Percentiles rank a stretch among this genome's conserved stretches.
Evolutionary conservation across 1,140 invertebrate species (phyloP).

Genomic region (Euura lappo): DNA sequence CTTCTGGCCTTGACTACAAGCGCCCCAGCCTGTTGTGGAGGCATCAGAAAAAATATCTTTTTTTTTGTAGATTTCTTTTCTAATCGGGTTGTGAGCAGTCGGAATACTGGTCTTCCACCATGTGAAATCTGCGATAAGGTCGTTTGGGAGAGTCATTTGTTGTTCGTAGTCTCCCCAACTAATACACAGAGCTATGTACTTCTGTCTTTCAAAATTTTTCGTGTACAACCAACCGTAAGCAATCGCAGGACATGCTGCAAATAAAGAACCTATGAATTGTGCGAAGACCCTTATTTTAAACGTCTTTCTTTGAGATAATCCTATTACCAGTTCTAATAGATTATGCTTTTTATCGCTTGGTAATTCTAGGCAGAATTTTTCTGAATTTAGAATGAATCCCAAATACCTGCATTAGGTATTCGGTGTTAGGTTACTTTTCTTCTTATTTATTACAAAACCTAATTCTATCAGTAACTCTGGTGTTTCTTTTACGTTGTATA

Average conservation of each 20-base stretch:
- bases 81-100: slow-evolving; percentile 13
- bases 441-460: slow-evolving; percentile 21
- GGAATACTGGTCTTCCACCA: slow-evolving; percentile 17
- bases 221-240: slow-evolving; percentile 12
- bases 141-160: background rate
- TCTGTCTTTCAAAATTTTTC: slow-evolving; percentile 14
- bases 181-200: slow-evolving; percentile 17
- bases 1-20: background rate
- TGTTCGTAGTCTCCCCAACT: slow-evolving; percentile 11
- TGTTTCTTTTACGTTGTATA: background rate
- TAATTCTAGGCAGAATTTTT: background rate
- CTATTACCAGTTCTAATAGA: background rate
- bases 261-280: slow-evolving; percentile 16
- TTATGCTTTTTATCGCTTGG: background rate
- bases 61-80: slow-evolving; percentile 5
- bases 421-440: slow-evolving; percentile 17
- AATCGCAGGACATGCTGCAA: slow-evolving; percentile 14
- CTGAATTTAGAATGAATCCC: slow-evolving; percentile 16
- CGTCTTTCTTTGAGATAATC: background rate
- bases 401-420: slow-evolving; percentile 21
- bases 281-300: no score
- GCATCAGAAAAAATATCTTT: slow-evolving; percentile 22
- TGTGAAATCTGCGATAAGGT: background rate
- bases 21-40: background rate
- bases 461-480: slow-evolving; percentile 7